Conservation (phyloP, 2,797 vertebrate species). For the Lerista edwardsae region DNA sequence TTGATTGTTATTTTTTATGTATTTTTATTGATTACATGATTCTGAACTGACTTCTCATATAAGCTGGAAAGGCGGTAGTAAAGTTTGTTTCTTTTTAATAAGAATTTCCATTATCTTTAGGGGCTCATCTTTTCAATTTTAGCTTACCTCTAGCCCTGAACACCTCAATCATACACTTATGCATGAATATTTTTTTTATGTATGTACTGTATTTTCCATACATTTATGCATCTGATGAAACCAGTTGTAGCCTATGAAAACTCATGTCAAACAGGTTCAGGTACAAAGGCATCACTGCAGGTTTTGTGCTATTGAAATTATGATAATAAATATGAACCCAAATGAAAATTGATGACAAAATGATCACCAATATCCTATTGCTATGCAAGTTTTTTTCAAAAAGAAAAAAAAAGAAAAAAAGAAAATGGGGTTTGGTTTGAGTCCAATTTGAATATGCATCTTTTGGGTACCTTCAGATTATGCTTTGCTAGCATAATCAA, state of each 20-base stretch:
- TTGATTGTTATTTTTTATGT: too few species aligned
- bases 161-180: neutral
- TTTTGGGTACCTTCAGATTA: neutral
- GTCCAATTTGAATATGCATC: neutral
- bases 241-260: neutral
- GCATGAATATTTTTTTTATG: neutral
- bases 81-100: too few species aligned
- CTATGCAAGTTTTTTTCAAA: neutral
- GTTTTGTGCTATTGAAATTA: neutral
- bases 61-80: too few species aligned
- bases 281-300: too few species aligned
- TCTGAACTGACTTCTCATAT: too few species aligned
- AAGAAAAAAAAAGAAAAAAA: too few species aligned
- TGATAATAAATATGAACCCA: neutral
- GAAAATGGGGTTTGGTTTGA: neutral
- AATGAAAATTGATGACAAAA: neutral
- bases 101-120: neutral
- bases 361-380: neutral
- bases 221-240: neutral
- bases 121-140: neutral
- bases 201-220: neutral
- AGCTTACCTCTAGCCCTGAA: neutral
- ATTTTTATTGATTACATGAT: too few species aligned
- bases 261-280: neutral
- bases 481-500: neutral